A percentile compares a stretch with the other conserved stretches of the same genome.
Conservation (phyloP, 2,797 vertebrate genomes). For the Tenualosa thibaudeaui region DNA sequence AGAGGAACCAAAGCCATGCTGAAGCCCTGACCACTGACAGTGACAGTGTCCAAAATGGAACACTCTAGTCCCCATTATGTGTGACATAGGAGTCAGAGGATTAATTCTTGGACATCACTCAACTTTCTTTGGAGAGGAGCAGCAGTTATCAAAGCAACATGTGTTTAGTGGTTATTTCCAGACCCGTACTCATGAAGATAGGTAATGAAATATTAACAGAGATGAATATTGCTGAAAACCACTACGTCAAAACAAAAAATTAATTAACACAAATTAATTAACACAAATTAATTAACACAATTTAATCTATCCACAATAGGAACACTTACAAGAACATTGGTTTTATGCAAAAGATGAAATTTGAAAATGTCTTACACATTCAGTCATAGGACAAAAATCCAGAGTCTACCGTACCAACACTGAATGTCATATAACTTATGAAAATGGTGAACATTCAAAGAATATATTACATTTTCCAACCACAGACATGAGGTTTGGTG, state of each 20-base stretch:
- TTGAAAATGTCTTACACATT: slow-evolving; percentile 34
- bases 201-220: not conserved
- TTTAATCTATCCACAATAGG: slow-evolving; percentile 19
- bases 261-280: slow-evolving; percentile 4
- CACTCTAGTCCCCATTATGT: slow-evolving; percentile 14
- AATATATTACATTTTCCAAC: slow-evolving; percentile 56
- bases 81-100: not conserved
- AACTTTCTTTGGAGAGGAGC: slow-evolving; percentile 5
- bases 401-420: slow-evolving; percentile 62
- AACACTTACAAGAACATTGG: slow-evolving; percentile 15
- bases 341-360: slow-evolving; percentile 22
- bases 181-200: not conserved
- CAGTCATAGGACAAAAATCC: slow-evolving; percentile 73
- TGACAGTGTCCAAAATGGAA: slow-evolving; percentile 26
- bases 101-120: not conserved
- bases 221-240: not conserved
- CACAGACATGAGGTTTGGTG: slow-evolving; percentile 30
- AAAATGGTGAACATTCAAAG: slow-evolving; percentile 45
- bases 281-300: slow-evolving; percentile 23
- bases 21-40: slow-evolving; percentile 14
- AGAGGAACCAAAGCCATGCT: not conserved
- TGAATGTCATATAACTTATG: slow-evolving; percentile 74
- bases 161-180: slow-evolving; percentile 18
- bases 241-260: slow-evolving; percentile 1
- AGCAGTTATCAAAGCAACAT: slow-evolving; percentile 18